Evolutionary conservation across 2,888 invertebrate species (phyloP).

Genomic region (Conistra vaccinii): DNA sequence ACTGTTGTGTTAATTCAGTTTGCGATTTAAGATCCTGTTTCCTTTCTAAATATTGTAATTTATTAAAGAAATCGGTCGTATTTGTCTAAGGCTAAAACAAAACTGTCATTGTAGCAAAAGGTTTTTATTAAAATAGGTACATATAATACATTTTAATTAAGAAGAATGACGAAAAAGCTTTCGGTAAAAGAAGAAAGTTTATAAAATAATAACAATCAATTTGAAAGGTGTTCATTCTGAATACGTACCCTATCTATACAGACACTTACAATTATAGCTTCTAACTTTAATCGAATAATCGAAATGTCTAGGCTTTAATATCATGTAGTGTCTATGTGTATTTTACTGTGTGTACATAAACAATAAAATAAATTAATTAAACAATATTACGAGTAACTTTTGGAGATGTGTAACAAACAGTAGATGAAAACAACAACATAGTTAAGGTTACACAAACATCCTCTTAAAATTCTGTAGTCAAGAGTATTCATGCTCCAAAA

Average conservation of each 20-base stretch:
- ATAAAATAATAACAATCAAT: neutral
- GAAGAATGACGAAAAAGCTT: too few species aligned
- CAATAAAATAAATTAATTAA: too few species aligned
- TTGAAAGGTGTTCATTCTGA: neutral
- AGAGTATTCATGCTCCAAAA: too few species aligned
- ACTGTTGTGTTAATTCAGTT: slow-evolving; percentile 23
- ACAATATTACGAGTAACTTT: neutral
- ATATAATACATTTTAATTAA: too few species aligned
- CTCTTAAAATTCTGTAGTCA: neutral
- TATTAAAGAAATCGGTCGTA: neutral
- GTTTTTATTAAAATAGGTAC: too few species aligned
- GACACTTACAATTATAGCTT: neutral
- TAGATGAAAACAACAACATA: neutral
- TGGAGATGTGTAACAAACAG: neutral
- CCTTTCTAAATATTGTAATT: slow-evolving; percentile 18
- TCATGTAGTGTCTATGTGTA: too few species aligned
- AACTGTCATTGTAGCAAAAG: too few species aligned
- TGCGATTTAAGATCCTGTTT: slow-evolving; percentile 14
- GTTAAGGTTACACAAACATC: too few species aligned
- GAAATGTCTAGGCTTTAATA: neutral
- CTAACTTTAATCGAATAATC: neutral
- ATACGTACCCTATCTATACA: neutral
- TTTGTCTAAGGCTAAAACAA: neutral
- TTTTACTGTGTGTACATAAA: too few species aligned
- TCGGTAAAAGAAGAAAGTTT: neutral